phyloP scores from a whole-genome alignment of 2,797 vertebrate species.

The Ciconia nigra region DNA sequence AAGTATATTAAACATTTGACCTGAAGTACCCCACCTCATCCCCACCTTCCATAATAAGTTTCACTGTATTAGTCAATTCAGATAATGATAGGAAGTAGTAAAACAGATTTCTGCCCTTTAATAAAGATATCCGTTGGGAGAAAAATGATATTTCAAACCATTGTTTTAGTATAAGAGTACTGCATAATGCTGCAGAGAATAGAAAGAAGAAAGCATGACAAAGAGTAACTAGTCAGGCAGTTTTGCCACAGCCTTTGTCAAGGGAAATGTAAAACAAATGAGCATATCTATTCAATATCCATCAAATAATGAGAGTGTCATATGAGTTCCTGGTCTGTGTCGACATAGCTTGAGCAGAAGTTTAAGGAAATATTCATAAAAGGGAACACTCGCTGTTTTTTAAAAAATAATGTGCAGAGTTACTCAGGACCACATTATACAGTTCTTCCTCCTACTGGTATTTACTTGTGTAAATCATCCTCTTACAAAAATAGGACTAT shows the following conservation, averaged over 20 bases:
- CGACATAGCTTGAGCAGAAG: background rate
- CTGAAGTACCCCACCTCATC: background rate
- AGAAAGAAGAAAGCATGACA: background rate
- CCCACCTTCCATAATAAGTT: background rate
- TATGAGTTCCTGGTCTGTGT: background rate
- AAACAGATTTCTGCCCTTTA: slow-evolving; percentile 10
- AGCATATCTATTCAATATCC: background rate
- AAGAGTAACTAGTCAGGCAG: background rate
- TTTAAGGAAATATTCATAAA: background rate
- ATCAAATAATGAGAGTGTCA: background rate
- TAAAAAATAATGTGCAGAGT: background rate
- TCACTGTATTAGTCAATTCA: background rate
- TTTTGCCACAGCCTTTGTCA: background rate
- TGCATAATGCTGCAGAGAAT: background rate
- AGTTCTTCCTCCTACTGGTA: background rate
- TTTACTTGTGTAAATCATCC: background rate
- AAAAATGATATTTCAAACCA: background rate
- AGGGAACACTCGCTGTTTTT: accelerated
- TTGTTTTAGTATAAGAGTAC: background rate
- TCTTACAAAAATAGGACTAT: background rate
- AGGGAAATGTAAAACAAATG: slow-evolving; percentile 6
- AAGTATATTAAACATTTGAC: background rate
- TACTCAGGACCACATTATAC: background rate
- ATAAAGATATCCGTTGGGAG: background rate
- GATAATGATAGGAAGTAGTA: background rate